Base-by-base conservation (phyloP, 2,797 vertebrate genomes). In the Typhlichthys eigenmanni region DNA sequence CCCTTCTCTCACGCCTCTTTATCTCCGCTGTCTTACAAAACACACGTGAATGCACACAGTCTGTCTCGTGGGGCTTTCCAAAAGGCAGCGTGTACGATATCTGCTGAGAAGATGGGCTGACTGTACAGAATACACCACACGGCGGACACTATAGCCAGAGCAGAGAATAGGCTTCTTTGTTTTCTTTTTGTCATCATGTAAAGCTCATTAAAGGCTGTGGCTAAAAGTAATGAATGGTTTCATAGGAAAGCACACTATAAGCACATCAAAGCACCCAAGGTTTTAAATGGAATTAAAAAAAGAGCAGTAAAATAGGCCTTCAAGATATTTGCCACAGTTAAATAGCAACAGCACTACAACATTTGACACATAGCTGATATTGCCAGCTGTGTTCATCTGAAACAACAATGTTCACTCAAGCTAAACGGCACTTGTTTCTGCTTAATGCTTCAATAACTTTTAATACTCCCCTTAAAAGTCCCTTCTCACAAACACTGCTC, bases 101-200 rank as follows among this genome's bases (percentile, higher is more conserved):
- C 68, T 4, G 2, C 57, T 16, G 9, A 1, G 1, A 6, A 1
- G 43, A 1, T 0, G 2, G 16, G 49, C 1, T 32, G 66, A 61
- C 0, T 6, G 24, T 38, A 38, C 38, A 38, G 38, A 38, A 9
- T 38, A 38, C 0, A 17, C 2, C 10, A 48, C 1, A 56, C 13
- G 3, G 5, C 19, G 24, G 43, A 51, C 4, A 29, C 55, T 48
- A 8, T 24, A 24, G 24, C 24, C 24, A 43, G 4, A 56, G 13
- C 51, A 43, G 53, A 75, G 58, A 79, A 76, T 43, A 2, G 29
- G 12, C 55, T 58, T 66, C 58, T 81, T 81, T 77, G 73, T 79
- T 48, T 1, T 11, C 5, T 4, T 4, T n/a, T 24, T 8, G 4
- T 48, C 51, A 12, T 60, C 5, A 47, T 54, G 55, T 13, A 7